Base-by-base conservation (phyloP, 2,113 vertebrate genomes). In the Erythrocercus mccallii region DNA sequence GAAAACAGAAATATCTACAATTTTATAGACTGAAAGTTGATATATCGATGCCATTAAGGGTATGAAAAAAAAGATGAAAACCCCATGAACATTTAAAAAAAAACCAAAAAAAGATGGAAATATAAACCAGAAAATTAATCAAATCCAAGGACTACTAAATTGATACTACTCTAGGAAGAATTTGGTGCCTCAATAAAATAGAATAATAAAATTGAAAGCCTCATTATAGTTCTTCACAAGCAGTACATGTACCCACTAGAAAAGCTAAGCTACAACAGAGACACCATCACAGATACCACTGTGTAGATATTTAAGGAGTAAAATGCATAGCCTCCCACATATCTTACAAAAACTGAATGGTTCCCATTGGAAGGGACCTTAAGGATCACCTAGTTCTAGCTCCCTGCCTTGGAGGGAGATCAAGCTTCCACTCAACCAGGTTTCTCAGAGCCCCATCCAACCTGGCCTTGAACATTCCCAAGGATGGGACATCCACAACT, bases 121-220 rank as follows among this genome's bases (percentile, higher is more conserved):
- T 45, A 72, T 24, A 64, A 74, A 71, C 5, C 16, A 77, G 30
- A 80, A 91, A 72, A 60, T 51, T 42, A 42, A 48, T 13, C 6
- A 86, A 61, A 86, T 84, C 48, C 69, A 91, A 81, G 56, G 66
- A 72, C 22, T 64, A 64, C 16, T 30, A 92, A 89, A 91, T 93
- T 78, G 92, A 33, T 86, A 64, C 12, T 74, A 30, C 6, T 51
- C 31, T 95, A 47, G 56, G 80, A 96, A 83, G 48, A 88, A 42
- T 62, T 38, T 60, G 37, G 18, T 76, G 38, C 64, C 74, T 92
- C 35, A 92, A 80, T 81, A 88, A 96, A 91, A 69, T 40, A 42
- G 60, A 95, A 42, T 78, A 83, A 69, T 40, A 88, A 88, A 78
- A 91, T 62, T 82, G 64, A 93, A 95, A 92, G 23, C 16, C 19